Evolutionary conservation across 2,888 invertebrate genomes (phyloP).

Genomic region (Microctonus hyperodae): DNA sequence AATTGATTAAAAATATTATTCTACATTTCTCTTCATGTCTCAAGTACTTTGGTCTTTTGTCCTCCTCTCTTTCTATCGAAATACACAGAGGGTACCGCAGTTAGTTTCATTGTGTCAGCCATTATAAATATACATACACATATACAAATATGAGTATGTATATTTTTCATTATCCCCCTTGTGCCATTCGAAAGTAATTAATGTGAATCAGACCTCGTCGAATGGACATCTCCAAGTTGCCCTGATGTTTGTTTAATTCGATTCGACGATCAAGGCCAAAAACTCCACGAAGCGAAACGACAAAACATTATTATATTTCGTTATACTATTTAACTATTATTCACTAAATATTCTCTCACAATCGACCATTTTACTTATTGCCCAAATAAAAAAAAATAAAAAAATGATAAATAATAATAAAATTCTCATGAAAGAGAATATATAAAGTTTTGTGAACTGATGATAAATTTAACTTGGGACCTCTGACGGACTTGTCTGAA

Average conservation of each 20-base stretch:
- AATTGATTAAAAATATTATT: not conserved
- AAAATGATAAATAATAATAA: no score
- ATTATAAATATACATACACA: conserved; percentile 22
- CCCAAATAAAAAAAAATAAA: not conserved
- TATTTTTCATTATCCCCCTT: conserved; percentile 37
- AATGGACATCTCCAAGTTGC: conserved; percentile 21
- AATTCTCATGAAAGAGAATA: conserved; percentile 1
- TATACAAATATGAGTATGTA: conserved; percentile 9
- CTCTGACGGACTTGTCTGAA: conserved; percentile 33
- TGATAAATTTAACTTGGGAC: conserved; percentile 41
- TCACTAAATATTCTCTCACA: not conserved
- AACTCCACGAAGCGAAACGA: conserved; percentile 32
- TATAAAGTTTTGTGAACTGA: conserved; percentile 21
- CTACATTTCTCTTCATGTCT: conserved; percentile 5
- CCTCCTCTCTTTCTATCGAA: conserved; percentile 17
- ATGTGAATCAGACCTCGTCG: conserved; percentile 35
- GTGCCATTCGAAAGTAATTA: conserved; percentile 37
- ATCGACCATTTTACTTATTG: not conserved
- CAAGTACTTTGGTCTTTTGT: conserved; percentile 27
- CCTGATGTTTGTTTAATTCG: conserved; percentile 37
- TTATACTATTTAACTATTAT: conserved; percentile 12
- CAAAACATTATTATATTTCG: not conserved
- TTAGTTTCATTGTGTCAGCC: conserved; percentile 30
- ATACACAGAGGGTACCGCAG: conserved; percentile 15
- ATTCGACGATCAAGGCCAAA: conserved; percentile 35